These are phyloP conservation scores for Melanocharis versteri DNA, from an alignment of 2,113 vertebrate species.

Conservation along the genomic window DNA sequence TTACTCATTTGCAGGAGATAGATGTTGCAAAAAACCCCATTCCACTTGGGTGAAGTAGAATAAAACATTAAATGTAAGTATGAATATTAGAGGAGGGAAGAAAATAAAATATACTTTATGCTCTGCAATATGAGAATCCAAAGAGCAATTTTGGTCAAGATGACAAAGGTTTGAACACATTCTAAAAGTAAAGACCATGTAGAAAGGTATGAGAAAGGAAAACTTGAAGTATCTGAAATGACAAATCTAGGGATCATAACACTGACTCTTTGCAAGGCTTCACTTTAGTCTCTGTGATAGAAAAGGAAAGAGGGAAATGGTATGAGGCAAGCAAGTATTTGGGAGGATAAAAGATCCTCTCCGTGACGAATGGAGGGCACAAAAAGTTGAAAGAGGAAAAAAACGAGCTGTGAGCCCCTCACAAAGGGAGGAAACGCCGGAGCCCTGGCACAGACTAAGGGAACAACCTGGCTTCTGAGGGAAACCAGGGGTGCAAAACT, in stretches of 20 bases:
- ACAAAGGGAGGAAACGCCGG: background rate
- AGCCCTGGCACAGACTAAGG: background rate
- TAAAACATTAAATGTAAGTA: background rate
- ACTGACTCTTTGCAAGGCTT: background rate
- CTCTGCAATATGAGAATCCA: background rate
- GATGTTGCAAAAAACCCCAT: fast-evolving
- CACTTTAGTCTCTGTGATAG: background rate
- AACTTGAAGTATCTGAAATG: background rate
- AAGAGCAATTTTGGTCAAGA: background rate
- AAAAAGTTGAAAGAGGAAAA: background rate
- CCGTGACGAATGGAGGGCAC: fast-evolving
- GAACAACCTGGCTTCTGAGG: background rate
- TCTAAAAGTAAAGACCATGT: background rate
- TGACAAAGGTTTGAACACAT: background rate
- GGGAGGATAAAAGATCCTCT: background rate
- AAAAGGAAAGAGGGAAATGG: background rate
- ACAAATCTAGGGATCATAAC: background rate
- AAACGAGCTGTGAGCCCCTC: background rate
- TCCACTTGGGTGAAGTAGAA: background rate
- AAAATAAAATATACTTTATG: background rate
- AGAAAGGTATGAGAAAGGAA: background rate
- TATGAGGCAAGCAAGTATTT: background rate
- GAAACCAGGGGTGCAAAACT: background rate
- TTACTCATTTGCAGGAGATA: background rate
- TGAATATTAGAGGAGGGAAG: background rate